Conservation (phyloP, 1,140 invertebrate species). For the Penaeus japonicus region DNA sequence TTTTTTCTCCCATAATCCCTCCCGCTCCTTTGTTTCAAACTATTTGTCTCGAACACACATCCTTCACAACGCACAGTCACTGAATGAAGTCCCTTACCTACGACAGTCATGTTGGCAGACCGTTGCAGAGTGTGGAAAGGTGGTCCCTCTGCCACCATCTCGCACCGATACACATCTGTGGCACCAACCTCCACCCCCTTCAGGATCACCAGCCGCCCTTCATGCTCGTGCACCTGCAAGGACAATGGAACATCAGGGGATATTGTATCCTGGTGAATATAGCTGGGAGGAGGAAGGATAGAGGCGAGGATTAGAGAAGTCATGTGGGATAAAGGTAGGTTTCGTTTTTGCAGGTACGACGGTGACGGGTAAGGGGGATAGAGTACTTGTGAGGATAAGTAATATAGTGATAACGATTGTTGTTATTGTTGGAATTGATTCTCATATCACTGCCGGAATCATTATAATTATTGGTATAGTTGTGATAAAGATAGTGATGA, state of each 20-base stretch:
- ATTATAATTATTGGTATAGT: too few relatives aligned
- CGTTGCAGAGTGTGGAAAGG: constrained; percentile 51
- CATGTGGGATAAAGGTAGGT: too few relatives aligned
- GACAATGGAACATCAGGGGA: neutral
- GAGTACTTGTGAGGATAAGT: too few relatives aligned
- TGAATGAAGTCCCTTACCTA: constrained; percentile 30
- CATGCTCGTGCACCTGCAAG: constrained; percentile 23
- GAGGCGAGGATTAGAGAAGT: too few relatives aligned
- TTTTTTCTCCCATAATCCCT: neutral
- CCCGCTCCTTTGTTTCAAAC: neutral
- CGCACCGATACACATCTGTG: constrained; percentile 47
- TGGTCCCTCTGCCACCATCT: constrained; percentile 53
- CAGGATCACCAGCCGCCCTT: constrained; percentile 31
- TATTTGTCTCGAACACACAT: neutral
- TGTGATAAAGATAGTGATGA: too few relatives aligned
- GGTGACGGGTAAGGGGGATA: too few relatives aligned
- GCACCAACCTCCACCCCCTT: constrained; percentile 10
- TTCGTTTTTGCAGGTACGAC: too few relatives aligned
- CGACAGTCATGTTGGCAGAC: constrained; percentile 52
- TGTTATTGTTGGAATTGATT: too few relatives aligned
- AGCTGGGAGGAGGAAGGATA: too few relatives aligned
- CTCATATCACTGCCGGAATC: too few relatives aligned
- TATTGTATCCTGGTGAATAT: too few relatives aligned
- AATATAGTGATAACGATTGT: too few relatives aligned
- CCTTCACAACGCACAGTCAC: neutral